Base-by-base conservation (phyloP, 2,113 vertebrate genomes). In the Okapia johnstoni region DNA sequence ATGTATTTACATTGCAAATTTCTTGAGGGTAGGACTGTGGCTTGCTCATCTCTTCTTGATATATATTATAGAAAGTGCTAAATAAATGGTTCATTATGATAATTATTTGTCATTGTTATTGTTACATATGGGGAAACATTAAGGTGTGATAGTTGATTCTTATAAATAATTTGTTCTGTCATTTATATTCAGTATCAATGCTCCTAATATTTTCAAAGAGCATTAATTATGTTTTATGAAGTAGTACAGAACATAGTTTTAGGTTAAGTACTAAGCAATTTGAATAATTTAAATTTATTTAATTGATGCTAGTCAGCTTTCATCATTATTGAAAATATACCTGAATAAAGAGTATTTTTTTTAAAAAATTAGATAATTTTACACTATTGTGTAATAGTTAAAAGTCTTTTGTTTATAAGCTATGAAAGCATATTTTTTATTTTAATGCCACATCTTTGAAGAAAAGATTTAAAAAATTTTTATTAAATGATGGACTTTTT, bases 221-320 rank as follows among this genome's bases (percentile, higher is more conserved):
- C 46, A 61, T 91, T 5, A 58, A 52, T 66, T 91, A 61, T 85
- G n/a, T 19, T 92, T 90, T 93, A 83, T 90, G 17, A 93, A 96
- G 88, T 54, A 55, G 12, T 94, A 63, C 11, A 93, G 5, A 83
- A 12, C 6, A 76, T 76, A 40, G 36, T 96, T 88, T 97, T 84
- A 85, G 94, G 57, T 63, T 73, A 40, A 73, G 6, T 61, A 5
- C 14, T 92, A 88, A 60, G 30, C 66, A 95, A 60, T 93, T 79
- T 91, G 17, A 94, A 54, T 94, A 92, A 70, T 80, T 96, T 89
- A 85, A 81, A 58, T 77, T 0, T 63, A 83, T 77, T 95, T 96
- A 96, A 83, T 76, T 94, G 17, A 66, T 76, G 16, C 23, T 94
- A 94, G 70, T 57, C 28, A 92, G 76, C 2, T 94, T 94, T 86